phyloP scores from a whole-genome alignment of 1,140 invertebrate species.

The Drosophila teissieri region DNA sequence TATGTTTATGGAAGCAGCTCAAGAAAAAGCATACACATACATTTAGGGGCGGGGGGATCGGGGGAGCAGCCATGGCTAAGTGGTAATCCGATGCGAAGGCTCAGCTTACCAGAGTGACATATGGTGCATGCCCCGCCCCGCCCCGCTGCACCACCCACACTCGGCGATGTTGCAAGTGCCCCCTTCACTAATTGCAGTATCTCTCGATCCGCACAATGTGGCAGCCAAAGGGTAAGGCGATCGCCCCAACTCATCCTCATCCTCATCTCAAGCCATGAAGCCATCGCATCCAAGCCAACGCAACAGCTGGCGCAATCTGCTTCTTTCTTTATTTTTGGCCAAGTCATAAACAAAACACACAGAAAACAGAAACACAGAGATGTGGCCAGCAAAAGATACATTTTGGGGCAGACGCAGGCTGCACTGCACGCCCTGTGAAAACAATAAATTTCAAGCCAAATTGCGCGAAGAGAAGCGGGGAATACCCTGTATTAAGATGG shows the following conservation, averaged over 20 bases:
- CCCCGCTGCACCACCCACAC: conserved; percentile 23
- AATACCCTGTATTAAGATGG: neutral
- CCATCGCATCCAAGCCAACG: conserved; percentile 6
- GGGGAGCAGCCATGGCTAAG: conserved; percentile 23
- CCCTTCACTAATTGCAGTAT: conserved; percentile 72
- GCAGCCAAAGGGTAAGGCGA: conserved; percentile 55
- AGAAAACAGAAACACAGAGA: conserved; percentile 30
- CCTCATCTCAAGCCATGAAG: neutral
- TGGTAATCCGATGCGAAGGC: conserved; percentile 62
- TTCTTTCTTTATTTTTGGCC: conserved; percentile 59
- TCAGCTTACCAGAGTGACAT: conserved; percentile 73
- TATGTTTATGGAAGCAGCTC: conserved; percentile 21
- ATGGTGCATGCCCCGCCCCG: conserved; percentile 36
- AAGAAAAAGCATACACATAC: neutral
- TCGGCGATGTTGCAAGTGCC: conserved; percentile 35
- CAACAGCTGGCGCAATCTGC: conserved; percentile 51
- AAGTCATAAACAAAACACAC: conserved; percentile 69
- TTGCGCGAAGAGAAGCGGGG: neutral
- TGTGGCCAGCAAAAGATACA: conserved; percentile 7
- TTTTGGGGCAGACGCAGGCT: conserved; percentile 4
- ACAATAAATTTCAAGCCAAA: neutral
- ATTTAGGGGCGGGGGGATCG: conserved; percentile 5
- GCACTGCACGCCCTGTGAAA: conserved; percentile 7
- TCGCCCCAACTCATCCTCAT: neutral
- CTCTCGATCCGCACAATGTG: conserved; percentile 64